Conservation (phyloP, 2,888 invertebrate genomes). For the Eristalinus sepulchralis region DNA sequence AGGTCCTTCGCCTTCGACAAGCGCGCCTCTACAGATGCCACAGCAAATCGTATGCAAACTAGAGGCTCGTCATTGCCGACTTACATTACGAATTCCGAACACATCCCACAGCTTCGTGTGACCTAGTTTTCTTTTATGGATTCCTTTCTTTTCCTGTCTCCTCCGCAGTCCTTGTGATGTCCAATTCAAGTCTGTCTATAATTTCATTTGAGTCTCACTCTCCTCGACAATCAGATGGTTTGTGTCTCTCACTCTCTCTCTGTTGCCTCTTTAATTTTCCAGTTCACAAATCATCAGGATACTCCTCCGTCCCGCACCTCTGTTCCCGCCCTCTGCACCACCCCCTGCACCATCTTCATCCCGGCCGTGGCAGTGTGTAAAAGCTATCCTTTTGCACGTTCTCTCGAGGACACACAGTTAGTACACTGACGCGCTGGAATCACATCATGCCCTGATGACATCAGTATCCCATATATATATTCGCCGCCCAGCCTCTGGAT, state of each 20-base stretch:
- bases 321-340: background rate
- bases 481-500: background rate
- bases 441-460: conserved; percentile 68
- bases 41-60: background rate
- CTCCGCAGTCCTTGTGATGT: background rate
- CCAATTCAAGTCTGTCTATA: background rate
- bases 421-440: conserved; percentile 35
- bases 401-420: conserved; percentile 26
- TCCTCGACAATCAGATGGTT: background rate
- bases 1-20: too few relatives aligned
- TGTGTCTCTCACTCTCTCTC: conserved; percentile 28
- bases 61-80: background rate
- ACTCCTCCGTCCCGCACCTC: conserved; percentile 5
- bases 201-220: conserved; percentile 13
- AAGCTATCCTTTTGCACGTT: conserved; percentile 34
- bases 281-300: conserved; percentile 52
- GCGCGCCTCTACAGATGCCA: too few relatives aligned
- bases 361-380: background rate
- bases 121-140: background rate
- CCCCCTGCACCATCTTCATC: background rate
- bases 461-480: conserved; percentile 53
- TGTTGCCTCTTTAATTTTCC: conserved; percentile 66
- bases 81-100: background rate
- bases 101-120: background rate
- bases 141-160: background rate